Evolutionary conservation across 2,113 vertebrate genomes (phyloP), one percentile per base, ranked within the genome.

Genomic region (Monarcha castaneiventris): DNA sequence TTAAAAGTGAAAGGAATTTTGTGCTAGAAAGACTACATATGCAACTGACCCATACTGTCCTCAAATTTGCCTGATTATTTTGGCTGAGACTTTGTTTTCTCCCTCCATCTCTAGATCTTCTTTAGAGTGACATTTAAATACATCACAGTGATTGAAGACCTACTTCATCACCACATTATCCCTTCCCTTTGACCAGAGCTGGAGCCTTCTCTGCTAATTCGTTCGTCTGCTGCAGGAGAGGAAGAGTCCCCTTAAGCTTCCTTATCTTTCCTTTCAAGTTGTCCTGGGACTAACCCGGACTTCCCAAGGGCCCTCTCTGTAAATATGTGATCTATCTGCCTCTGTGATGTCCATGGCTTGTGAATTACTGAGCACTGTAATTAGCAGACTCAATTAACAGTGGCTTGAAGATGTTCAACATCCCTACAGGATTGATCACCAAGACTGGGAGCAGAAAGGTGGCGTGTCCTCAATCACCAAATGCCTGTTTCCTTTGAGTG

Each of bases 221-320:
- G 92, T 93, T 96, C 0, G 29, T 94, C 96, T 92, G 90, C 61
- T 64, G 49, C 58, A 80, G 64, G 61, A 96, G 92, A 92, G 44
- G 79, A 92, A 90, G 90, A 59, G 86, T 93, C 61, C n/a, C 83
- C 84, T 86, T 93, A 95, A 95, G 87, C 93, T 95, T 81, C 69
- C 90, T 97, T 96, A 96, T 97, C 96, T 94, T 80, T 84, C 56
- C 72, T 96, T 96, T 95, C 83, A 96, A 90, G 92, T 89, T 71
- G 56, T 86, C 54, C 83, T 30, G 68, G 71, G 76, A 58, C 76
- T 93, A 87, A 88, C 87, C 61, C 13, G 15, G 92, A 55, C 41
- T 79, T 94, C 69, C 90, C 68, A 35, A 95, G 87, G 54, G 35
- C 56, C 13, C 10, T 88, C 39, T 86, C 74, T 89, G 73, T 90